A percentile compares a stretch with the other conserved stretches of the same genome.
Evolutionary conservation across 2,888 invertebrate genomes (phyloP).

Genomic region (Eledona agricola): DNA sequence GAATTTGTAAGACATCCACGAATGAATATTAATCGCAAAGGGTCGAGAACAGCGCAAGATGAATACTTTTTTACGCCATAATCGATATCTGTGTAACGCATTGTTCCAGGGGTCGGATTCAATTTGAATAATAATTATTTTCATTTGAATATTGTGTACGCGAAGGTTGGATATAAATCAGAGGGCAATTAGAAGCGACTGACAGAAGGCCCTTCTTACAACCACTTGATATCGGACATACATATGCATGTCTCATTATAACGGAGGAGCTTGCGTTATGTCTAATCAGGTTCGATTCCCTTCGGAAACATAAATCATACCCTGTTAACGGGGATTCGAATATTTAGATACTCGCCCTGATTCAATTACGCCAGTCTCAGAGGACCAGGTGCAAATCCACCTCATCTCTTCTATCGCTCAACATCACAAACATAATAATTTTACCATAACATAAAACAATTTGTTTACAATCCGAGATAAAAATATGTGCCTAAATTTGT

Average conservation of each 20-base stretch:
- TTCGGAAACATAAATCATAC: conserved; percentile 53
- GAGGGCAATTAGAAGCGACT: conserved; percentile 52
- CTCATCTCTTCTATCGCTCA: too few relatives aligned
- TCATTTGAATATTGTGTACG: conserved; percentile 43
- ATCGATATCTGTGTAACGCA: conserved; percentile 24
- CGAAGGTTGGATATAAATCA: conserved; percentile 48
- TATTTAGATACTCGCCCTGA: conserved; percentile 33
- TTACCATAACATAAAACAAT: too few relatives aligned
- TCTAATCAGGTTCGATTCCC: conserved; percentile 58
- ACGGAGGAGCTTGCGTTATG: conserved; percentile 51
- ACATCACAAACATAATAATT: too few relatives aligned
- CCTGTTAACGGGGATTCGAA: conserved; percentile 52
- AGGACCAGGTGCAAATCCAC: too few relatives aligned
- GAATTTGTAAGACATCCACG: too few relatives aligned
- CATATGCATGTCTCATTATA: conserved; percentile 62
- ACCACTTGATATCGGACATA: conserved; percentile 56
- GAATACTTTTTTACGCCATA: conserved; percentile 9
- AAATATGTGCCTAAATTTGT: too few relatives aligned
- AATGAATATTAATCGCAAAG: too few relatives aligned
- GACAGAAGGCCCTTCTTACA: conserved; percentile 55
- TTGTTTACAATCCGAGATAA: too few relatives aligned
- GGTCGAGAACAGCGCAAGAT: conserved; percentile 1
- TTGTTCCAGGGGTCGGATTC: conserved; percentile 37
- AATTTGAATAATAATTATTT: conserved; percentile 55
- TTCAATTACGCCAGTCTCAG: conserved; percentile 17